Conservation (phyloP, 2,113 vertebrate genomes). For the Neogale vison region DNA sequence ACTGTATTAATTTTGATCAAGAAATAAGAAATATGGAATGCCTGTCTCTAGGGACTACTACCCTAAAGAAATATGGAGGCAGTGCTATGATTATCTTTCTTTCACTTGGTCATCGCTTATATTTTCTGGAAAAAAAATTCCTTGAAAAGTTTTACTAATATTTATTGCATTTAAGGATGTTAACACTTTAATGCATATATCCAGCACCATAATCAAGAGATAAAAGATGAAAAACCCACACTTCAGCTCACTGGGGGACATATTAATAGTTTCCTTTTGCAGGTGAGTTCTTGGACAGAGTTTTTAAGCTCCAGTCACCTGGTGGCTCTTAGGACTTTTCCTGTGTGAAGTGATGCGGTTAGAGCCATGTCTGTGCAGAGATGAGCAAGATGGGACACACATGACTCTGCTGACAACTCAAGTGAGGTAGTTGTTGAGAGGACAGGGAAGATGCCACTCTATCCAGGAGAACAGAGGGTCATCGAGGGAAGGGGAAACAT, state of each 20-base stretch:
- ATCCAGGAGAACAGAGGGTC: background rate
- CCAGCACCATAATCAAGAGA: background rate
- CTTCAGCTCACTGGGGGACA: background rate
- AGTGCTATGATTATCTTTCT: background rate
- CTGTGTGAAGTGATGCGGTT: background rate
- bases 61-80: background rate
- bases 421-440: background rate
- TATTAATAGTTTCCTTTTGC: conserved; percentile 12
- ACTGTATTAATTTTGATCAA: background rate
- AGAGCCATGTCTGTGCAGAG: background rate
- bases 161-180: background rate
- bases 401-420: background rate
- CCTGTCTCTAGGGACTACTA: background rate
- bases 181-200: background rate
- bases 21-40: background rate
- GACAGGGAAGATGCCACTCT: background rate
- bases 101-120: background rate
- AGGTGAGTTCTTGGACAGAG: background rate
- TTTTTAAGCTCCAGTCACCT: background rate
- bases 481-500: background rate
- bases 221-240: background rate
- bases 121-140: background rate
- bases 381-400: background rate
- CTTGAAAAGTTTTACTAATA: background rate
- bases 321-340: background rate